phyloP scores from a whole-genome alignment of 2,888 invertebrate genomes.

The Aporophyla nigra region DNA sequence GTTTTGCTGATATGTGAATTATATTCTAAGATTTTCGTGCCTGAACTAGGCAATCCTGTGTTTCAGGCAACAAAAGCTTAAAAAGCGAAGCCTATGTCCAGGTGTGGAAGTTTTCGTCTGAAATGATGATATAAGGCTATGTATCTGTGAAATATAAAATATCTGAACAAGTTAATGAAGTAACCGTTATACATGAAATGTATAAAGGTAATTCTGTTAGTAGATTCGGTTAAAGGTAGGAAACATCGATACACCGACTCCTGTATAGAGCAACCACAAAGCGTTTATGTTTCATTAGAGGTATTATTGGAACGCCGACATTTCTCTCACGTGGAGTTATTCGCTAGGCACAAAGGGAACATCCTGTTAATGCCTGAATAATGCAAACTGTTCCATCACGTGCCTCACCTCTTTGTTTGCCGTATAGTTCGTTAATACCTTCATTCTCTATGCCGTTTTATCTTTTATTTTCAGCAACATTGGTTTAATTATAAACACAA shows the following conservation, averaged over 20 bases:
- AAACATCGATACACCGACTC: conserved; percentile 25
- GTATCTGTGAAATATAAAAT: neutral
- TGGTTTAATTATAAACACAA: neutral
- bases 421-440: conserved; percentile 47
- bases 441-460: conserved; percentile 25
- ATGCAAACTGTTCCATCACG: conserved; percentile 65
- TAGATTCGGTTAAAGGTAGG: neutral
- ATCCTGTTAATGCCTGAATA: conserved; percentile 68
- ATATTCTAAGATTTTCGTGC: too few species aligned
- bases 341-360: conserved; percentile 40
- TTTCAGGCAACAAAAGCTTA: too few species aligned
- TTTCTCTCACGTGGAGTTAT: conserved; percentile 28
- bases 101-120: too few species aligned
- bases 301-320: conserved; percentile 32
- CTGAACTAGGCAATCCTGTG: too few species aligned
- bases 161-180: neutral
- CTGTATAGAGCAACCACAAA: conserved; percentile 6
- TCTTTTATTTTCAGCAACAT: conserved; percentile 21
- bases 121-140: too few species aligned
- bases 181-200: neutral
- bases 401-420: conserved; percentile 53
- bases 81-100: too few species aligned
- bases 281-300: conserved; percentile 40
- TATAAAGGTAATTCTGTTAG: too few species aligned
- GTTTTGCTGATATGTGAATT: too few species aligned